Evolutionary conservation across 2,888 invertebrate genomes (phyloP).

Genomic region (Brachypterus glaber): DNA sequence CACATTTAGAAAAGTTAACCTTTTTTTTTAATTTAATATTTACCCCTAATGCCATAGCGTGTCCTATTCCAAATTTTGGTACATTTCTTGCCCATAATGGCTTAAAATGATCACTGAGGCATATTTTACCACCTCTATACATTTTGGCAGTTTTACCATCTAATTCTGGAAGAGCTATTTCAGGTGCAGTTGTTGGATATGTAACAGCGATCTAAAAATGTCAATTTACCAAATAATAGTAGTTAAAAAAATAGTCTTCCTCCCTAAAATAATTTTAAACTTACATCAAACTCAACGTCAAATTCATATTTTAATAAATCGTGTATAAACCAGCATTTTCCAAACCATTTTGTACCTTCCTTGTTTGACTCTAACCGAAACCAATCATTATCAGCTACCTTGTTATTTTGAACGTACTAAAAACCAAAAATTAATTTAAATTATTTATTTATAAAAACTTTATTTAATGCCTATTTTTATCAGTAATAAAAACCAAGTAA

Average conservation of each 20-base stretch:
- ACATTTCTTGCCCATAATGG: conserved; percentile 97
- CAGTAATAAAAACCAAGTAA: too few relatives aligned
- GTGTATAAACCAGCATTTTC: conserved; percentile 98
- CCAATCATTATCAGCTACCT: conserved; percentile 95
- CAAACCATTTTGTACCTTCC: conserved; percentile 97
- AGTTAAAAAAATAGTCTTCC: background rate
- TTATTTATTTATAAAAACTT: too few relatives aligned
- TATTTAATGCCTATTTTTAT: too few relatives aligned
- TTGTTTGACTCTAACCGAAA: conserved; percentile 96
- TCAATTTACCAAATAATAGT: conserved; percentile 3
- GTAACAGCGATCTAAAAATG: conserved; percentile 85
- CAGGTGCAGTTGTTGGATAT: conserved; percentile 94
- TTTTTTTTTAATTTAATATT: conserved; percentile 32
- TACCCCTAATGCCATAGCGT: conserved; percentile 97
- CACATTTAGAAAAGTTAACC: background rate
- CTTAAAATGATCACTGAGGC: conserved; percentile 97
- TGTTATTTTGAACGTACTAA: conserved; percentile 87
- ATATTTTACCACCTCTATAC: conserved; percentile 98
- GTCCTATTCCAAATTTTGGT: conserved; percentile 96
- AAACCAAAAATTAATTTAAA: conserved; percentile 19
- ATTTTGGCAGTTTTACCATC: conserved; percentile 94
- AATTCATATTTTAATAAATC: conserved; percentile 95
- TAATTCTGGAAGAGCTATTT: conserved; percentile 90
- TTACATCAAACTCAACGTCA: conserved; percentile 95
- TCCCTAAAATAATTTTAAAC: conserved; percentile 38